Evolutionary conservation across 2,888 invertebrate species (phyloP).

Genomic region (Cryptophagus acutangulus): DNA sequence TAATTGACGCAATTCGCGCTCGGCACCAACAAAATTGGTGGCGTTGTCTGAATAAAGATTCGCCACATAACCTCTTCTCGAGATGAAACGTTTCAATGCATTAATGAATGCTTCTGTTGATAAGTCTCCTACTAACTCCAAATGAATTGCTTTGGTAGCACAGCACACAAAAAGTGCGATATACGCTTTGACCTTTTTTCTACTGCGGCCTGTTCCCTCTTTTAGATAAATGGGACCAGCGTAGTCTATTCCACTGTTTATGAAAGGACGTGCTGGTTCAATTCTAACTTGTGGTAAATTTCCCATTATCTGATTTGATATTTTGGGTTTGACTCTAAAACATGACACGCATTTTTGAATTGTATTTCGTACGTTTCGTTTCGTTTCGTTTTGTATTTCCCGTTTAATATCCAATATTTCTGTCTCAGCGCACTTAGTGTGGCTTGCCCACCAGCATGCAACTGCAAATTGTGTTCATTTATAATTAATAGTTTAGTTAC

Average conservation of each 20-base stretch:
- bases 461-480: slow-evolving; percentile 10
- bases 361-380: slow-evolving; percentile 4
- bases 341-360: slow-evolving; percentile 15
- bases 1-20: slow-evolving; percentile 9
- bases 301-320: slow-evolving; percentile 14
- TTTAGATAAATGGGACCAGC: slow-evolving; percentile 17
- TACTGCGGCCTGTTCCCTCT: slow-evolving; percentile 10
- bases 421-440: slow-evolving; percentile 12
- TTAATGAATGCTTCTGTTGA: slow-evolving; percentile 25
- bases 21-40: slow-evolving; percentile 22
- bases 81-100: slow-evolving; percentile 25
- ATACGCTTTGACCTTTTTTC: slow-evolving; percentile 14
- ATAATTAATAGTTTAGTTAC: slow-evolving; percentile 12
- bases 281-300: slow-evolving; percentile 14
- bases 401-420: slow-evolving; percentile 17
- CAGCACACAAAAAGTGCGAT: slow-evolving; percentile 18
- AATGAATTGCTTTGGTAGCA: slow-evolving; percentile 27
- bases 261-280: slow-evolving; percentile 14
- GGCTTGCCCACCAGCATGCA: slow-evolving; percentile 17
- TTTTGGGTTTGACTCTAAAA: slow-evolving; percentile 13
- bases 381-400: slow-evolving; percentile 10
- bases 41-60: slow-evolving; percentile 27
- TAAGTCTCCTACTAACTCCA: slow-evolving; percentile 26
- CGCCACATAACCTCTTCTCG: slow-evolving; percentile 23
- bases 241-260: slow-evolving; percentile 17